Conservation (phyloP, 2,888 invertebrate species). For the Dryococelus australis region DNA sequence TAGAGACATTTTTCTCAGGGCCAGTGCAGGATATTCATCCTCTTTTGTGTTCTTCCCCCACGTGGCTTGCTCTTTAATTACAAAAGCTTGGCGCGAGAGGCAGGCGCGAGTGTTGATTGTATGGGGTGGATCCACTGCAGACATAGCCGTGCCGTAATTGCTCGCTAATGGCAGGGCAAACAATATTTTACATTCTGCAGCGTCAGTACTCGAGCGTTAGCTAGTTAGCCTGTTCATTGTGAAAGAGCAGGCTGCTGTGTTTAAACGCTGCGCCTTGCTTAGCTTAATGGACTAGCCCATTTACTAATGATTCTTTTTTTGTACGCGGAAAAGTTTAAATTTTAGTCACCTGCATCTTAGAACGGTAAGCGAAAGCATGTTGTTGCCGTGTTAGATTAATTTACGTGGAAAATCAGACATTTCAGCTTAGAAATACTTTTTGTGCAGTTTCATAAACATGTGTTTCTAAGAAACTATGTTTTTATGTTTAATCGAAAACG, state of each 20-base stretch:
- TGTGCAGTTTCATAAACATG: no score
- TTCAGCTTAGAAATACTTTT: no score
- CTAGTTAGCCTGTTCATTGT: slow-evolving; percentile 16
- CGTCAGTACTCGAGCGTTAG: not conserved
- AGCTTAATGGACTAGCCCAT: not conserved
- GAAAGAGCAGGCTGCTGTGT: not conserved
- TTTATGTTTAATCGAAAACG: no score
- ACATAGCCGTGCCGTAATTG: not conserved
- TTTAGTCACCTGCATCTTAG: not conserved
- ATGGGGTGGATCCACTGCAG: not conserved
- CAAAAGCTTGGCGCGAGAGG: not conserved
- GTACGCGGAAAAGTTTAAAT: not conserved
- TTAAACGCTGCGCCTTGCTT: not conserved
- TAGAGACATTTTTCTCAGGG: not conserved
- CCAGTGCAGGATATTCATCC: not conserved
- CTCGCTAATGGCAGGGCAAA: not conserved
- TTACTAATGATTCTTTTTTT: not conserved
- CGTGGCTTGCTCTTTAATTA: not conserved
- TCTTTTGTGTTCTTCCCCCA: not conserved
- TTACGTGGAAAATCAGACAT: no score
- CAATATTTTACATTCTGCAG: slow-evolving; percentile 11
- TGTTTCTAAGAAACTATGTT: no score
- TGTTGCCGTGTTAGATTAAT: no score
- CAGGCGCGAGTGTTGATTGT: not conserved
- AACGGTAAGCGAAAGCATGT: no score